A percentile compares a stretch with the other conserved stretches of the same genome.
Evolutionary conservation across 2,888 invertebrate genomes (phyloP).

Genomic region (Synanthedon myopaeformis): DNA sequence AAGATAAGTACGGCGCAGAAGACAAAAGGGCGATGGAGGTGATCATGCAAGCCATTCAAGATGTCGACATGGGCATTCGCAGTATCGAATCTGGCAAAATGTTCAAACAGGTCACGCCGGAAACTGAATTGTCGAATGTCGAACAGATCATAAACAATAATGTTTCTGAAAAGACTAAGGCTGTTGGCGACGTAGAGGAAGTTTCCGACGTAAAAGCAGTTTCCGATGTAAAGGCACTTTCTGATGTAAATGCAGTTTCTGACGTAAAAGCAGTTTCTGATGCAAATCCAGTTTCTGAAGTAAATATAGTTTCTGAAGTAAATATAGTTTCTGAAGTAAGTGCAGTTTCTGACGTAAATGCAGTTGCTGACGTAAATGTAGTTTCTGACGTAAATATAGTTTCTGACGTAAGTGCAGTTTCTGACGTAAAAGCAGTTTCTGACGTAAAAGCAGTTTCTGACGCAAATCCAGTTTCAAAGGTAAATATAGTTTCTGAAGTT

Average conservation of each 20-base stretch:
- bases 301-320: background rate
- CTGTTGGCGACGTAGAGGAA: no score
- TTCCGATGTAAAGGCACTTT: no score
- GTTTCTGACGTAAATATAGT: no score
- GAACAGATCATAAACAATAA: background rate
- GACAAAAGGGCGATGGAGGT: conserved; percentile 10
- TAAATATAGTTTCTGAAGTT: no score
- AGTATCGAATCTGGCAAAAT: conserved; percentile 32
- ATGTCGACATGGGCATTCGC: conserved; percentile 38
- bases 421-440: no score
- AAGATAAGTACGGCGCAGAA: conserved; percentile 30
- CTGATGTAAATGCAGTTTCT: no score
- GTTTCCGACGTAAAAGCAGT: no score
- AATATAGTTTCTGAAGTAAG: background rate
- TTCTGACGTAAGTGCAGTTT: no score
- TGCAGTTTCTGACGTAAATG: background rate
- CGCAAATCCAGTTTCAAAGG: no score
- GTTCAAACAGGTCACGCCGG: conserved; percentile 13
- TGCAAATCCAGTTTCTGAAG: no score
- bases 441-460: no score
- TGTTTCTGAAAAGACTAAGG: background rate
- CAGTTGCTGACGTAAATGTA: background rate
- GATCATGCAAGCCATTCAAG: conserved; percentile 38
- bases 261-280: no score
- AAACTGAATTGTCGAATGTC: conserved; percentile 8